A percentile compares a stretch with the other conserved stretches of the same genome.
phyloP scores from a whole-genome alignment of 2,888 invertebrate species.

The Eulithis testata region DNA sequence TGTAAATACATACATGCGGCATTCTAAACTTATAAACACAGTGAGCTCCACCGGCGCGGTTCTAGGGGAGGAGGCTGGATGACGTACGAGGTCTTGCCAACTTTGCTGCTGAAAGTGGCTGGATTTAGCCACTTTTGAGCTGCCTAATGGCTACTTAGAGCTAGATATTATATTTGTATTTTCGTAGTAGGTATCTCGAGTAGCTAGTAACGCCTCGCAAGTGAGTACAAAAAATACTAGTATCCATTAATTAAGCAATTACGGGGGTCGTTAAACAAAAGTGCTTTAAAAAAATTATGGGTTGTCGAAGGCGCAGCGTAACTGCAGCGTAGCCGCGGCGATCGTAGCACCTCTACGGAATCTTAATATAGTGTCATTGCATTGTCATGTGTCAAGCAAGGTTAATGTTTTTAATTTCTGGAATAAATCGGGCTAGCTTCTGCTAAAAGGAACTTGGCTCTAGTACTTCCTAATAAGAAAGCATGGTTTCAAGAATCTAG shows the following conservation, averaged over 20 bases:
- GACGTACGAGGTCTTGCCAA: constrained; percentile 27
- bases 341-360: constrained; percentile 3
- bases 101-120: background rate
- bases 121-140: constrained; percentile 3
- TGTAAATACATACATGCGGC: constrained; percentile 16
- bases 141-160: background rate
- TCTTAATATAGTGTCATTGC: background rate
- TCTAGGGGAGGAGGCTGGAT: constrained; percentile 11
- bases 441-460: too few species aligned
- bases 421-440: too few species aligned
- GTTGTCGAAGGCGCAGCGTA: too few species aligned
- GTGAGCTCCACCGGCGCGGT: constrained; percentile 9
- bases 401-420: background rate
- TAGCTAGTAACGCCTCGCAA: too few species aligned
- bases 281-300: too few species aligned
- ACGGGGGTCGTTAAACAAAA: too few species aligned
- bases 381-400: too few species aligned
- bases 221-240: too few species aligned
- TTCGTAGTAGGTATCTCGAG: background rate
- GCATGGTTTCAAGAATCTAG: too few species aligned
- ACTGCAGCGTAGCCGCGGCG: background rate
- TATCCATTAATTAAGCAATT: too few species aligned
- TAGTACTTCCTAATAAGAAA: too few species aligned
- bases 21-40: constrained; percentile 22
- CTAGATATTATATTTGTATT: background rate